phyloP scores from a whole-genome alignment of 2,113 vertebrate genomes.

The Microcebus lehilahytsara region DNA sequence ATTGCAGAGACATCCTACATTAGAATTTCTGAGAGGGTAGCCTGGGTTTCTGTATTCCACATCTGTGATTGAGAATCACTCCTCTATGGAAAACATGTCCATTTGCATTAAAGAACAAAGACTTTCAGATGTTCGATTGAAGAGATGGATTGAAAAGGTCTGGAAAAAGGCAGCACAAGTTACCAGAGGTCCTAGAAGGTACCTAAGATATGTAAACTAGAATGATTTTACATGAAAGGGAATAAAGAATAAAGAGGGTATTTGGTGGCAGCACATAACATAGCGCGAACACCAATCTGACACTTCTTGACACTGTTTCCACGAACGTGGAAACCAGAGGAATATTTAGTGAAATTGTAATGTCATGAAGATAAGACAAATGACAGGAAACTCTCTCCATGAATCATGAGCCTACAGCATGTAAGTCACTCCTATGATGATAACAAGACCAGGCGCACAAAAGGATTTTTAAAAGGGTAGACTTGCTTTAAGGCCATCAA shows the following conservation, averaged over 20 bases:
- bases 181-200: not conserved
- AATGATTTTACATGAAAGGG: not conserved
- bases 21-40: not conserved
- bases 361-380: constrained; percentile 15
- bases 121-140: not conserved
- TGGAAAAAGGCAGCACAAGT: not conserved
- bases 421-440: not conserved
- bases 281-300: not conserved
- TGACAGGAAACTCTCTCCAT: not conserved
- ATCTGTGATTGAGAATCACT: not conserved
- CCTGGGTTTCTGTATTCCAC: not conserved
- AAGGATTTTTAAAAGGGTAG: not conserved
- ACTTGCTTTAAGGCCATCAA: constrained; percentile 30
- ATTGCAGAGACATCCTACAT: not conserved
- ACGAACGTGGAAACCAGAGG: not conserved
- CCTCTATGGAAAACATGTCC: not conserved
- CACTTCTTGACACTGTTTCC: not conserved
- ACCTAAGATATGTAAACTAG: not conserved
- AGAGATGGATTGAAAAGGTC: not conserved
- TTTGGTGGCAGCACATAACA: not conserved
- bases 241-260: not conserved
- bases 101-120: not conserved
- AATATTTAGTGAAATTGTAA: not conserved
- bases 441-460: not conserved
- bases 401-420: not conserved